Percentiles rank a stretch among this genome's conserved stretches.
Evolutionary conservation across 1,140 invertebrate genomes (phyloP).

Genomic region (Drosophila lacertosa): DNA sequence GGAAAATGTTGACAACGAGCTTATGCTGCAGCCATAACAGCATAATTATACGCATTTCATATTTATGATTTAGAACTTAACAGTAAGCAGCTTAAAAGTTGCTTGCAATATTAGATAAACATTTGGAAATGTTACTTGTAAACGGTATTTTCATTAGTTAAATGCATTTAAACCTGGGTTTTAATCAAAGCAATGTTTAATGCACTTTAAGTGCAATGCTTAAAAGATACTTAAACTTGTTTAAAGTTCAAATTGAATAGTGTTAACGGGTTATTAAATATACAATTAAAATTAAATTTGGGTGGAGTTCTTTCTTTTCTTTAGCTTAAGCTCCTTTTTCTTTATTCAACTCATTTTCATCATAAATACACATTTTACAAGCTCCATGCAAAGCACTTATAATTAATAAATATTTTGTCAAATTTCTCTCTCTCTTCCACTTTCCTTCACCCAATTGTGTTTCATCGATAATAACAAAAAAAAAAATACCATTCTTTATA

Average conservation of each 20-base stretch:
- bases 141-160: no score
- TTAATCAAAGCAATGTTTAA: no score
- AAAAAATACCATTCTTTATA: not conserved
- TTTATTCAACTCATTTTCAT: not conserved
- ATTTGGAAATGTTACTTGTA: not conserved
- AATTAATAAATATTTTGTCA: slow-evolving; percentile 32
- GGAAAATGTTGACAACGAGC: not conserved
- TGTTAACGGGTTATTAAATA: no score
- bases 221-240: no score
- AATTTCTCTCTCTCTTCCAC: slow-evolving; percentile 27
- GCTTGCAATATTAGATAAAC: not conserved
- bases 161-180: no score
- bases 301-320: no score
- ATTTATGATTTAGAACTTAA: not conserved
- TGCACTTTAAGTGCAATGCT: no score
- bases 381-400: not conserved
- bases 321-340: no score
- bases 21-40: not conserved
- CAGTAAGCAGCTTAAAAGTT: not conserved
- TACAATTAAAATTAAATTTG: no score
- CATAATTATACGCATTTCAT: not conserved
- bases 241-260: no score
- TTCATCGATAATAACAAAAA: slow-evolving; percentile 3
- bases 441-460: slow-evolving; percentile 11
- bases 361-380: not conserved